Percentiles rank a stretch among this genome's conserved stretches.
phyloP scores from a whole-genome alignment of 2,113 vertebrate genomes.

The Nothocercus nigrocapillus region DNA sequence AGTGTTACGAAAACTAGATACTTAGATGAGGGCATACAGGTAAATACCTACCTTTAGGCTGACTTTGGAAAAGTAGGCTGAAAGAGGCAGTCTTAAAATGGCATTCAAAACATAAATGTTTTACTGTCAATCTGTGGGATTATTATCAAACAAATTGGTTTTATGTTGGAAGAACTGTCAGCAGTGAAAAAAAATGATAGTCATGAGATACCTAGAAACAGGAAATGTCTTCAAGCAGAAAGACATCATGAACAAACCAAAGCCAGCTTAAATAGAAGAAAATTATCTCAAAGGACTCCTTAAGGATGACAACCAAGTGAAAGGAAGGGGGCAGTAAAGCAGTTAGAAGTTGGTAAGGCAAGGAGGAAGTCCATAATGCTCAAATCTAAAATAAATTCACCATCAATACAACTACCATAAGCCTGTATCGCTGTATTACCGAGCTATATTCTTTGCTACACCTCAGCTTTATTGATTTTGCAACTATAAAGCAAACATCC shows the following conservation, averaged over 20 bases:
- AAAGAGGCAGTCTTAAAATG: neutral
- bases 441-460: constrained; percentile 2
- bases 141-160: neutral
- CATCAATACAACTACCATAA: constrained; percentile 1
- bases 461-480: constrained; percentile 48
- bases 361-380: neutral
- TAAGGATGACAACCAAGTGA: neutral
- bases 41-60: neutral
- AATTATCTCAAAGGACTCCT: neutral
- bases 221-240: neutral
- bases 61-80: neutral
- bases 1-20: neutral
- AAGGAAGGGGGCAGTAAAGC: neutral
- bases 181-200: neutral
- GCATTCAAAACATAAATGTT: neutral
- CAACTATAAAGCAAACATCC: constrained; percentile 23
- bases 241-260: neutral
- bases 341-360: neutral
- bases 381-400: constrained; percentile 31
- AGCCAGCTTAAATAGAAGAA: neutral
- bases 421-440: neutral
- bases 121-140: neutral
- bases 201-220: neutral
- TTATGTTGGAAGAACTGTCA: neutral
- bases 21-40: neutral